Base-by-base conservation (phyloP, 2,888 invertebrate genomes). In the Seira musarum region DNA sequence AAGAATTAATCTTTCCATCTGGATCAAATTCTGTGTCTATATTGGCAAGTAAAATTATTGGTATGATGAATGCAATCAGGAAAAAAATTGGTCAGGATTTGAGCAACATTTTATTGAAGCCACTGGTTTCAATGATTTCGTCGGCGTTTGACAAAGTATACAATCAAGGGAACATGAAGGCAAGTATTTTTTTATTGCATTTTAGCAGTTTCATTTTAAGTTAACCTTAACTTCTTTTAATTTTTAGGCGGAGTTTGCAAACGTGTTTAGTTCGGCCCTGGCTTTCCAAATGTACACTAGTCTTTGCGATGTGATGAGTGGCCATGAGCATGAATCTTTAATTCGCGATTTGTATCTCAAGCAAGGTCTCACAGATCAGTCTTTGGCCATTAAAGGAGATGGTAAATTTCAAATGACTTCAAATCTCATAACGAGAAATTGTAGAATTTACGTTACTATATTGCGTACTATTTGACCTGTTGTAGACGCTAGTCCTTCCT, bases 251-350 rank as follows among this genome's bases (percentile, higher is more conserved):
- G 97, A 98, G 89, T 90, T 98, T 30, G 91, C 92, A 57, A 90
- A 93, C 87, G 96, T 96, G 0, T 97, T 98, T 88, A 94, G 94
- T 19, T 92, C 94, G 1, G 94, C 95, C 88, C 90, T 98, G 81
- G 98, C 98, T 0, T 93, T 96, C 87, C 92, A 92, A 72, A 92
- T 96, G 0, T 98, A 96, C 88, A 89, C 93, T 21, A 91, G 93
- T 0, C 94, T 96, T 88, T 91, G 93, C 61, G 93, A 93, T 86
- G 93, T 94, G 85, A 90, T 95, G 8, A 94, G 94, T 1, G 91
- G 92, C 3, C 91, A 92, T 60, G 91, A 93, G 87, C 97, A 97
- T 90, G 92, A 93, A 87, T 93, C 93, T 78, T 92, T 94, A 6
- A 92, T 98, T 70, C 90, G 94, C 63, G 92, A 93, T 40, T 90